Percentiles rank a stretch among this genome's conserved stretches.
These are phyloP conservation scores for Trematomus bernacchii DNA, from an alignment of 2,797 vertebrate species.

Conservation along the genomic window DNA sequence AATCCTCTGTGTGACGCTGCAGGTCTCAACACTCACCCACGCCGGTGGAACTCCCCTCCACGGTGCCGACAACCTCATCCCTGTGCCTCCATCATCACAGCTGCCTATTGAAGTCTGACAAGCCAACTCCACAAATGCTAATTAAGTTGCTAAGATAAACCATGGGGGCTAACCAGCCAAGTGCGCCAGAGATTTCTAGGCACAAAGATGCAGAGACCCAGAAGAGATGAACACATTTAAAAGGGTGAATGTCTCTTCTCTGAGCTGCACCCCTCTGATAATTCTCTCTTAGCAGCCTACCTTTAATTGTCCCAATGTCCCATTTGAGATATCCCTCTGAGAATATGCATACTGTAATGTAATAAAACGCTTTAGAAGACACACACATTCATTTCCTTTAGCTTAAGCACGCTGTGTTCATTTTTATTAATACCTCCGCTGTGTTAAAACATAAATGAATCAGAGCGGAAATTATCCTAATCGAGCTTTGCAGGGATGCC, in stretches of 20 bases:
- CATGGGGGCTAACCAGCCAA: conserved; percentile 42
- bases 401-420: conserved; percentile 14
- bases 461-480: conserved; percentile 14
- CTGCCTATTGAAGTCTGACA: conserved; percentile 62
- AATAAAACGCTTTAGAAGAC: conserved; percentile 32
- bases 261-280: background rate
- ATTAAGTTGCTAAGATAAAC: conserved; percentile 67
- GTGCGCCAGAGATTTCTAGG: conserved; percentile 33
- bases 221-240: conserved; percentile 11
- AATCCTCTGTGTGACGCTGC: conserved; percentile 38
- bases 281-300: conserved; percentile 20
- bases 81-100: conserved; percentile 52
- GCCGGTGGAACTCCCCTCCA: background rate
- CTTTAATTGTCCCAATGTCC: conserved; percentile 45
- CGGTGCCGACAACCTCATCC: conserved; percentile 32
- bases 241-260: conserved; percentile 13
- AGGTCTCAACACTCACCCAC: conserved; percentile 17
- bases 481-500: conserved; percentile 23
- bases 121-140: conserved; percentile 54
- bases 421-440: conserved; percentile 20
- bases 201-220: conserved; percentile 14
- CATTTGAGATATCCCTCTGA: conserved; percentile 27
- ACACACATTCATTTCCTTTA: conserved; percentile 10
- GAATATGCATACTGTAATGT: conserved; percentile 27
- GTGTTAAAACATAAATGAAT: conserved; percentile 19